Base-by-base conservation (phyloP, 2,888 invertebrate genomes). In the Caenorhabditis virilis region DNA sequence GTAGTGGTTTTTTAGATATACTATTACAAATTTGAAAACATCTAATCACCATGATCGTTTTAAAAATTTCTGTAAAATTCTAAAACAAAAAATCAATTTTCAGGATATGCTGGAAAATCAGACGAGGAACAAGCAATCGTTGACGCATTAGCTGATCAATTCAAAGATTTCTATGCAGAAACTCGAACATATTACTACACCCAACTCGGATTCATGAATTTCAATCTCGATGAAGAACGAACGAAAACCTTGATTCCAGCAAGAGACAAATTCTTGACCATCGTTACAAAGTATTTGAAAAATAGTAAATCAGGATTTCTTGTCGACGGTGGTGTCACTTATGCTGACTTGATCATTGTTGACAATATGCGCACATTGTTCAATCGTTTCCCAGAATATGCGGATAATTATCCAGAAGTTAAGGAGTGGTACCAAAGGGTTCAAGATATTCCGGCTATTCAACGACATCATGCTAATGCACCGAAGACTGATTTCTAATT, bases 81-180 rank as follows among this genome's bases (percentile, higher is more conserved):
- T n/a, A n/a, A n/a, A n/a, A n/a, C n/a, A n/a, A n/a, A n/a, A n/a
- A n/a, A n/a, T n/a, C n/a, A 30, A 30, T 30, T 6, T 30, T 30
- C 13, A 30, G 54, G 54, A n/a, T 66, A 47, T 45, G 53, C 57
- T 30, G 66, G 66, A 30, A 61, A 67, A 52, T 58, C 46, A 18
- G 46, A 36, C n/a, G 61, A 54, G 18, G 61, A 67, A 25, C 49
- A 42, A 13, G 66, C 66, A 15, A 27, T 56, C 13, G 58, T 51
- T 9, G 66, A 67, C 18, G 66, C 57, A 15, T 52, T 67, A 9
- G 55, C 50, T 27, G 62, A 67, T 51, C 61, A 57, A 42, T 67
- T 54, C 58, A 62, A 67, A 36, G 67, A 67, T 30, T 67, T 61
- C 52, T 62, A 67, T 27, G 42, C 23, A 2, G 67, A 58, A 16